Evolutionary conservation across 2,888 invertebrate species (phyloP).

Genomic region (Cheilosia pagana): DNA sequence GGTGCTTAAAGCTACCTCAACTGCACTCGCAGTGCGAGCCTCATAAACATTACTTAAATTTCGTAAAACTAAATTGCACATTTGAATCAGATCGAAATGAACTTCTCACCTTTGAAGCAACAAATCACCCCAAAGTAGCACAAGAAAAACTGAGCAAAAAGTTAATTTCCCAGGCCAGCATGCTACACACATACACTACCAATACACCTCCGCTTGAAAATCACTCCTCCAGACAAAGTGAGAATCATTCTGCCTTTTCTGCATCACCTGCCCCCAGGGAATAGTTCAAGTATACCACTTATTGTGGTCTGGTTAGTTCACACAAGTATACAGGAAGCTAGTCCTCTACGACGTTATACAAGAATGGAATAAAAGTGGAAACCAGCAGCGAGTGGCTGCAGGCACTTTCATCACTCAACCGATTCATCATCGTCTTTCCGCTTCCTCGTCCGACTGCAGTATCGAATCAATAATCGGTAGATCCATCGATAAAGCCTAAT

Average conservation of each 20-base stretch:
- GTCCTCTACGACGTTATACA: constrained; percentile 44
- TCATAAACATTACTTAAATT: too few relatives aligned
- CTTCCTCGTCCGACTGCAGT: constrained; percentile 45
- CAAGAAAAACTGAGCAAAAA: background rate
- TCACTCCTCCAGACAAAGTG: constrained; percentile 59
- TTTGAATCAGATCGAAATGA: too few relatives aligned
- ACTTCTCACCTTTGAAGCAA: too few relatives aligned
- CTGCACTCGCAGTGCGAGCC: too few relatives aligned
- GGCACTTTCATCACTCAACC: constrained; percentile 64
- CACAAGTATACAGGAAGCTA: constrained; percentile 71
- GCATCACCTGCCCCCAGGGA: constrained; percentile 50
- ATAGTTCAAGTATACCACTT: constrained; percentile 69
- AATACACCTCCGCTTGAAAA: constrained; percentile 35
- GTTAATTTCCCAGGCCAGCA: background rate
- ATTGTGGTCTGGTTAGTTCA: constrained; percentile 75
- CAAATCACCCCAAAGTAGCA: constrained; percentile 1
- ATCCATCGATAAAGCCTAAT: constrained; percentile 27
- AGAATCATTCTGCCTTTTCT: constrained; percentile 40
- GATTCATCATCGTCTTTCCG: constrained; percentile 54
- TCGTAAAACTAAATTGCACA: too few relatives aligned
- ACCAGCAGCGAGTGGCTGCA: constrained; percentile 68
- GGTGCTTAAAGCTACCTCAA: too few relatives aligned
- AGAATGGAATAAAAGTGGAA: constrained; percentile 28
- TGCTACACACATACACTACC: background rate
- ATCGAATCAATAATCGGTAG: constrained; percentile 59